Base-by-base conservation (phyloP, 2,888 invertebrate genomes). In the Eilema depressum region DNA sequence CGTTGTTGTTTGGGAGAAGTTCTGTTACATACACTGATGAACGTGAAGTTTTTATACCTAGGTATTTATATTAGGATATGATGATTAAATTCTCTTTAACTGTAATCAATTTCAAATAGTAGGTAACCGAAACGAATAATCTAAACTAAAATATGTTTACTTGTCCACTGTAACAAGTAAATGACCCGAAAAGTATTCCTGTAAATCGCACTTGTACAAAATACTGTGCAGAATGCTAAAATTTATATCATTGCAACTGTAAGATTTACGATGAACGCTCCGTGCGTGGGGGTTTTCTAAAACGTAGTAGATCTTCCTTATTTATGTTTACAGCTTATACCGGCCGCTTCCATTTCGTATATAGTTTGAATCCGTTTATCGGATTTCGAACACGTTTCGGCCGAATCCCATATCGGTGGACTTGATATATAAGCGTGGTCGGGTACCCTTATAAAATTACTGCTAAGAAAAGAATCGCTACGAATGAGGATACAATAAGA, bases 281-380 rank as follows among this genome's bases (percentile, higher is more conserved):
- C 90, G 91, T 94, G 93, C 92, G 93, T 94, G 92, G 91, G 91
- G 91, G 91, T 93, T 92, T 94, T 92, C 91, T 92, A 93, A 93
- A 94, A 93, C 91, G 87, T 87, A 92, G 90, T 95, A 92, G 86
- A 89, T 93, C 94, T 93, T 93, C 92, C 83, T 93, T 94, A 95
- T 95, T 95, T 95, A 95, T 94, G 93, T 93, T 94, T 93, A 93
- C 93, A 93, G 92, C 92, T 92, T 93, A 92, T 89, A 91, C 88
- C 88, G 88, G 87, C 91, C 91, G 86, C 91, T 90, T 87, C 90
- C 91, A 89, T 90, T 91, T 85, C 90, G 88, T 89, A 89, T 90
- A 90, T 91, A 92, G 91, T 93, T 92, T 91, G 92, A 93, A 92
- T 92, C 91, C 93, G 93, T 92, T 94, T 95, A 95, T 94, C 92